A percentile compares a stretch with the other conserved stretches of the same genome.
These are phyloP conservation scores for Amphilophus citrinellus DNA, from an alignment of 2,113 vertebrate genomes.

Conservation along the genomic window DNA sequence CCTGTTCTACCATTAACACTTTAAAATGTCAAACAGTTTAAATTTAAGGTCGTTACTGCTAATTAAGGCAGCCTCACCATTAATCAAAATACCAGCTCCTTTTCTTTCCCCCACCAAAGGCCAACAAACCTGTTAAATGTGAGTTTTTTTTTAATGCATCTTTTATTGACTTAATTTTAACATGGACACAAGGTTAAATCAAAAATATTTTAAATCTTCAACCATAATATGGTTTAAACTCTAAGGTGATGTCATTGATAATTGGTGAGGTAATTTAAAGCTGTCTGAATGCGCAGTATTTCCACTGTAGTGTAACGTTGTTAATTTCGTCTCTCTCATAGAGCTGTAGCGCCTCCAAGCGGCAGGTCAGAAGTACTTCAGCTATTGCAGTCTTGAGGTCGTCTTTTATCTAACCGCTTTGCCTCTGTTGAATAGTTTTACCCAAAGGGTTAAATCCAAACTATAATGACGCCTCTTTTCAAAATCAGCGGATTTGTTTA, in stretches of 20 bases:
- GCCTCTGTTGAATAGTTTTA: background rate
- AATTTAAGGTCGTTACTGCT: background rate
- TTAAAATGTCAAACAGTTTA: background rate
- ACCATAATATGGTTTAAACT: background rate
- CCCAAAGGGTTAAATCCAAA: background rate
- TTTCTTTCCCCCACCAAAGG: background rate
- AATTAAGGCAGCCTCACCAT: background rate
- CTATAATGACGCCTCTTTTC: background rate
- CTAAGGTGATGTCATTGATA: background rate
- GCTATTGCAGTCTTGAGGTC: background rate
- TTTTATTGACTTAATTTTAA: background rate
- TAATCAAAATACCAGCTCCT: background rate
- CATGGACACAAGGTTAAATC: background rate
- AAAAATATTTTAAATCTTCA: background rate
- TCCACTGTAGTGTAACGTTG: background rate
- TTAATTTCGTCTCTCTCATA: background rate
- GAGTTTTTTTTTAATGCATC: background rate
- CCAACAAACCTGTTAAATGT: background rate
- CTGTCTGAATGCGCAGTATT: background rate
- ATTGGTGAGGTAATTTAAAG: background rate
- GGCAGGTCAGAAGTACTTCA: slow-evolving; percentile 37
- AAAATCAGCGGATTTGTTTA: background rate
- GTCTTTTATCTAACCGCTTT: no score
- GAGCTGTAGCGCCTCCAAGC: slow-evolving; percentile 45
- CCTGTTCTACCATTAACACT: background rate